Evolutionary conservation across 2,888 invertebrate species (phyloP).

Genomic region (Argyra leucocephala): DNA sequence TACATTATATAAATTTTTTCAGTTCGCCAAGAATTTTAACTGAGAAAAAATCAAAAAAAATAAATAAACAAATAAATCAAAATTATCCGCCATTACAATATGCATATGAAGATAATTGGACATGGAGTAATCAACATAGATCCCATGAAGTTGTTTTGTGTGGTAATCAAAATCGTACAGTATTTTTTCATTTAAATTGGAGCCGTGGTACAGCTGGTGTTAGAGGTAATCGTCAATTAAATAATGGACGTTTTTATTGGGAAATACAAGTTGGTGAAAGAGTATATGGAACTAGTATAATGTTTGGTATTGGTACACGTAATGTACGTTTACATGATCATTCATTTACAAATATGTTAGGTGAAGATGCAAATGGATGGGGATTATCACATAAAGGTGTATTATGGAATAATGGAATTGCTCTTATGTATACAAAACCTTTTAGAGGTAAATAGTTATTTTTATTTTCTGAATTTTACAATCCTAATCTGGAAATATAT

Average conservation of each 20-base stretch:
- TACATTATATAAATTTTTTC: neutral
- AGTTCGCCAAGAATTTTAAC: neutral
- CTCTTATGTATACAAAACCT: slow-evolving; percentile 55
- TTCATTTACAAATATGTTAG: slow-evolving; percentile 59
- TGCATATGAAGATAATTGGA: slow-evolving; percentile 58
- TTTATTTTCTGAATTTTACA: too few species aligned
- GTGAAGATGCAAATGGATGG: slow-evolving; percentile 63
- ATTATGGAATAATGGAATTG: slow-evolving; percentile 53
- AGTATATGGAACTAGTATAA: slow-evolving; percentile 64
- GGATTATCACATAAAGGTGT: slow-evolving; percentile 64
- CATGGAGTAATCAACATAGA: slow-evolving; percentile 53
- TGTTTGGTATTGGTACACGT: slow-evolving; percentile 60
- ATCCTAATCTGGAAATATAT: too few species aligned
- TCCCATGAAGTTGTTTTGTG: slow-evolving; percentile 51
- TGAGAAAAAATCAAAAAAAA: slow-evolving; percentile 17
- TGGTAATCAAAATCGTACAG: slow-evolving; percentile 49
- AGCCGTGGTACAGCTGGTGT: slow-evolving; percentile 65
- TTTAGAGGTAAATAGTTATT: slow-evolving; percentile 43
- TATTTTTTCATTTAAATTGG: slow-evolving; percentile 67
- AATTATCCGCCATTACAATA: slow-evolving; percentile 31
- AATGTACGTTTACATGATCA: slow-evolving; percentile 54
- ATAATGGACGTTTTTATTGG: slow-evolving; percentile 57
- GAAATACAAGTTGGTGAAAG: slow-evolving; percentile 54
- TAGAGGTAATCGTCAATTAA: slow-evolving; percentile 55
- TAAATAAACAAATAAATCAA: slow-evolving; percentile 21